Conservation (phyloP, 37 sponge, comb jelly and placozoan species). For the Petrosia ficiformis region DNA sequence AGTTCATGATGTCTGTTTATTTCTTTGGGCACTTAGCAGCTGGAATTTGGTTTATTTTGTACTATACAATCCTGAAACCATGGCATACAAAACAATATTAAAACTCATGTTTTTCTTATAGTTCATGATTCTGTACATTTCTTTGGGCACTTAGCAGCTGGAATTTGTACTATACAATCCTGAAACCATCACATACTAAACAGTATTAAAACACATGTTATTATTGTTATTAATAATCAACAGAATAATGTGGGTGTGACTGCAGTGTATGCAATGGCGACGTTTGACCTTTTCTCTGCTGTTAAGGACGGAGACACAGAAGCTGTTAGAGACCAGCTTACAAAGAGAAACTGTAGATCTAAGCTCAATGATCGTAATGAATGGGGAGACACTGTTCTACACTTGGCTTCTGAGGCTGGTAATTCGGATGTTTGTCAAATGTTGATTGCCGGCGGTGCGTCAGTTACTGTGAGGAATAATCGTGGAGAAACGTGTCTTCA, state of each 20-base stretch:
- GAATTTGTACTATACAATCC: not conserved
- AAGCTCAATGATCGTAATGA: constrained; percentile 63
- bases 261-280: too few relatives aligned
- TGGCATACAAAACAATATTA: not conserved
- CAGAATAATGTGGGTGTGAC: too few relatives aligned
- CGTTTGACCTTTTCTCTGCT: constrained; percentile 61
- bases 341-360: constrained; percentile 28
- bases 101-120: constrained; percentile 14
- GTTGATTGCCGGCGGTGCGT: constrained; percentile 68
- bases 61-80: not conserved
- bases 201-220: too few relatives aligned
- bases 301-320: constrained; percentile 59
- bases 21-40: constrained; percentile 38
- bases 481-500: constrained; percentile 80
- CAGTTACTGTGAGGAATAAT: constrained; percentile 66
- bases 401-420: constrained; percentile 69
- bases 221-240: constrained; percentile 48
- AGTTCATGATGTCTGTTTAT: constrained; percentile 66
- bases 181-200: not conserved
- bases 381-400: constrained; percentile 78
- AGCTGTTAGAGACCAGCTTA: constrained; percentile 38
- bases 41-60: constrained; percentile 20
- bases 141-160: constrained; percentile 28
- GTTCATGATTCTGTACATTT: constrained; percentile 68
- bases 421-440: constrained; percentile 67